phyloP scores from a whole-genome alignment of 2,797 vertebrate species.

The Vespertilio murinus region DNA sequence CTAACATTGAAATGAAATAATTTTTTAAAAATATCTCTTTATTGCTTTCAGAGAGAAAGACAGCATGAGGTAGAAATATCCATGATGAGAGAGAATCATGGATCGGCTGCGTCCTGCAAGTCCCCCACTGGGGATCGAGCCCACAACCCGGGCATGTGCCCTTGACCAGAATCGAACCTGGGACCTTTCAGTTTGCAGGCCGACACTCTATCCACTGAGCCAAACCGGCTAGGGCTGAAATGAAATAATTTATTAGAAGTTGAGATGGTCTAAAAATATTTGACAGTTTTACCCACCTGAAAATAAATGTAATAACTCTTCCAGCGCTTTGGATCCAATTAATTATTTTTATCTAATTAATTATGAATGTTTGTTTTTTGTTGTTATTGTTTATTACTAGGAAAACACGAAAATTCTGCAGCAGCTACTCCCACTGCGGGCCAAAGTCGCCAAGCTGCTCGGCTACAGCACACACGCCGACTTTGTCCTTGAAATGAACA shows the following conservation, averaged over 20 bases:
- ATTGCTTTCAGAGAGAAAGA: too few relatives aligned
- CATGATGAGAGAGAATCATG: too few relatives aligned
- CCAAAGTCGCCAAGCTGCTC: conserved; percentile 91
- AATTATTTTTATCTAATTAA: neutral
- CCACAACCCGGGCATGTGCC: too few relatives aligned
- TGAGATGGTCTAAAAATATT: neutral
- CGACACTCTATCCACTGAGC: too few relatives aligned
- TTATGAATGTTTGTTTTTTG: neutral
- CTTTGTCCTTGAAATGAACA: conserved; percentile 96
- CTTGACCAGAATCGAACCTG: too few relatives aligned
- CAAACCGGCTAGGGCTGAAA: neutral
- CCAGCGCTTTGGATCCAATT: neutral
- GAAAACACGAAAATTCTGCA: conserved; percentile 93
- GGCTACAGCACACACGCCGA: conserved; percentile 92
- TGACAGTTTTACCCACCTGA: neutral
- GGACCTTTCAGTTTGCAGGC: too few relatives aligned
- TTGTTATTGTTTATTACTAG: conserved; percentile 80
- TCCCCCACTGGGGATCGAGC: too few relatives aligned
- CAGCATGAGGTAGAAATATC: too few relatives aligned
- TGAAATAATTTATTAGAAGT: neutral
- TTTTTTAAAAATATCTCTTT: too few relatives aligned
- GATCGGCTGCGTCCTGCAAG: too few relatives aligned
- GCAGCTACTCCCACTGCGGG: conserved; percentile 90
- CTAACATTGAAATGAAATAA: too few relatives aligned
- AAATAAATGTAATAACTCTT: neutral